These are phyloP conservation scores for Pipistrellus nathusii DNA, from an alignment of 2,797 vertebrate genomes.

Conservation along the genomic window DNA sequence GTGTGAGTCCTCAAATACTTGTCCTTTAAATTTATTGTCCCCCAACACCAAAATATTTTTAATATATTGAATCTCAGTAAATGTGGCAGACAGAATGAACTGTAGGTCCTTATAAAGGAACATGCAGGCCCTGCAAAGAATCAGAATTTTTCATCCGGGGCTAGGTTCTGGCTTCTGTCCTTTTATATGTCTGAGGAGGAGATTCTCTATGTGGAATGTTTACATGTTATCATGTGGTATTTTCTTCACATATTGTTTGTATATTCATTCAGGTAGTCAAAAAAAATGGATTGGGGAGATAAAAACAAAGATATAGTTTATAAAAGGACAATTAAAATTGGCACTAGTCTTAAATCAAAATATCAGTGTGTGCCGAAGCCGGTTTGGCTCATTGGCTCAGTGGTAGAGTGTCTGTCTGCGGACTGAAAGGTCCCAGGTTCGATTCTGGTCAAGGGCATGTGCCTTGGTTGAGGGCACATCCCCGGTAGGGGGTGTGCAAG, in stretches of 20 bases:
- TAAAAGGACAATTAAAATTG: background rate
- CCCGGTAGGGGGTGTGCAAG: too few species aligned
- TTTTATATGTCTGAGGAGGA: background rate
- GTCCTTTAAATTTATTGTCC: background rate
- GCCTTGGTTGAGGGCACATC: too few species aligned
- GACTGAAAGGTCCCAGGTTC: too few species aligned
- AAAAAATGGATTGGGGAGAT: background rate
- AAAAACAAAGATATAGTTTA: background rate
- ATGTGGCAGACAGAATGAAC: background rate
- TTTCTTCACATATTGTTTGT: background rate
- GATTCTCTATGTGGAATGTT: background rate
- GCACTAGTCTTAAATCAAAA: background rate
- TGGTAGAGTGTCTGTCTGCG: too few species aligned
- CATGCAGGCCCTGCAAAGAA: accelerated
- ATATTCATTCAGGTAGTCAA: background rate
- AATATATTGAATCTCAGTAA: background rate
- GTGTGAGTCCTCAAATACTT: background rate
- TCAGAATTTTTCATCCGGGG: background rate
- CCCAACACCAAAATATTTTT: background rate
- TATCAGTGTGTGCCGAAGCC: background rate
- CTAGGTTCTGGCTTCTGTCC: background rate
- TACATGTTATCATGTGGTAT: background rate
- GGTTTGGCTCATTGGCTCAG: too few species aligned
- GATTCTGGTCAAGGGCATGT: too few species aligned
- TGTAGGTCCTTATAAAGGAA: background rate